Conservation (phyloP, 1,140 invertebrate genomes). For the Drosophila seguyi region DNA sequence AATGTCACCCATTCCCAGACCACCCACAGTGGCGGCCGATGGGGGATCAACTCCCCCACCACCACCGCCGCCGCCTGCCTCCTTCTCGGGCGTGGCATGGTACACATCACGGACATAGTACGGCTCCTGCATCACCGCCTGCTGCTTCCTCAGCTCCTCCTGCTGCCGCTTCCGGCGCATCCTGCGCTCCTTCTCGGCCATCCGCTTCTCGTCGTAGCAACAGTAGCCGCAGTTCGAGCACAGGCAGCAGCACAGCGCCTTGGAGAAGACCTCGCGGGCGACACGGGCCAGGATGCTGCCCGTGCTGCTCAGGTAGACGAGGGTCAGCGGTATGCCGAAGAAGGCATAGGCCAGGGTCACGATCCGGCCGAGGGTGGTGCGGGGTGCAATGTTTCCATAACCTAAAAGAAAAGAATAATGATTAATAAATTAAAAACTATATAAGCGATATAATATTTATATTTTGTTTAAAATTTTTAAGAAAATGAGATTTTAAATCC, state of each 20-base stretch:
- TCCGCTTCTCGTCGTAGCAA: slow-evolving; percentile 92
- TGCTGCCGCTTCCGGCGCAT: slow-evolving; percentile 92
- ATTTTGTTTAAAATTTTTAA: too few relatives aligned
- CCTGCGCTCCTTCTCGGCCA: slow-evolving; percentile 91
- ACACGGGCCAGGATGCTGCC: slow-evolving; percentile 93
- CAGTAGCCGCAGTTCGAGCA: slow-evolving; percentile 94
- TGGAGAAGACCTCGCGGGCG: slow-evolving; percentile 94
- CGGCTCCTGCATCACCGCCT: slow-evolving; percentile 90
- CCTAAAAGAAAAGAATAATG: slow-evolving; percentile 86
- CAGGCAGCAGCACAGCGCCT: slow-evolving; percentile 91
- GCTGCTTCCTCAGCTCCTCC: slow-evolving; percentile 89
- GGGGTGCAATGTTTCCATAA: slow-evolving; percentile 94
- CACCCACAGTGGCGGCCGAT: neutral
- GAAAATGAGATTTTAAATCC: too few relatives aligned
- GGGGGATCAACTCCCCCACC: slow-evolving; percentile 67
- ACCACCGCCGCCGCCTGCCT: slow-evolving; percentile 63
- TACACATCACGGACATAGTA: slow-evolving; percentile 90
- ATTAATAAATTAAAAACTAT: neutral
- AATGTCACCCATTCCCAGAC: slow-evolving; percentile 82
- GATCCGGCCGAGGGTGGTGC: slow-evolving; percentile 92
- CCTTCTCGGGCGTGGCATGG: slow-evolving; percentile 87
- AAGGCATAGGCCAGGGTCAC: slow-evolving; percentile 95
- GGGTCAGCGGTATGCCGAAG: slow-evolving; percentile 95
- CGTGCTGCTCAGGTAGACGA: slow-evolving; percentile 94
- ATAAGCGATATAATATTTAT: too few relatives aligned